Evolutionary conservation across 2,888 invertebrate species (phyloP).

Genomic region (Eremobia ochroleuca): DNA sequence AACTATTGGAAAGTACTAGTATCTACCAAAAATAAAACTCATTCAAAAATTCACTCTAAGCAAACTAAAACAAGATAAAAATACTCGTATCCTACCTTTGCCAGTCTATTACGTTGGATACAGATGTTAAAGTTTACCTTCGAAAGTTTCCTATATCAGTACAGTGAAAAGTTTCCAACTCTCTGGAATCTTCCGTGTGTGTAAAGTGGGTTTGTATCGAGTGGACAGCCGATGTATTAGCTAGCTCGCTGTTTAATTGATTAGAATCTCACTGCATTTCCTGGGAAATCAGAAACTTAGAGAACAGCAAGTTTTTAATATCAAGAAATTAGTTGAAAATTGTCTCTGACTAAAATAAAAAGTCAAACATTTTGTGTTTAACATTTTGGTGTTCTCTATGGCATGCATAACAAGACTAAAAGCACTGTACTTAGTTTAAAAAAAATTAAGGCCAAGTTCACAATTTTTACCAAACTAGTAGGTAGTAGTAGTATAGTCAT

Average conservation of each 20-base stretch:
- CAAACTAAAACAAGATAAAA: slow-evolving; percentile 39
- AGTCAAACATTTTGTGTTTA: neutral
- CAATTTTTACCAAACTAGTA: too few species aligned
- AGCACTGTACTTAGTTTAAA: too few species aligned
- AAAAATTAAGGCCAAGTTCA: too few species aligned
- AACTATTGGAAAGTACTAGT: neutral
- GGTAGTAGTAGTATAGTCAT: too few species aligned
- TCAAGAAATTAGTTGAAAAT: neutral
- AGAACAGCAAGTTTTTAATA: neutral
- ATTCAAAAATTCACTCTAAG: slow-evolving; percentile 1
- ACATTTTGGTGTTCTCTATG: neutral
- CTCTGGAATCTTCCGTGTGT: slow-evolving; percentile 26
- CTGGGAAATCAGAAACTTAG: neutral
- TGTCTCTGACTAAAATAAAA: neutral
- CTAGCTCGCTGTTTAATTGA: slow-evolving; percentile 34
- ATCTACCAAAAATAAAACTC: neutral
- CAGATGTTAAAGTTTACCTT: slow-evolving; percentile 63
- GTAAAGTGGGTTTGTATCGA: slow-evolving; percentile 27
- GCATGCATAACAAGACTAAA: neutral
- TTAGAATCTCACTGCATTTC: slow-evolving; percentile 11
- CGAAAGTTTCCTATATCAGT: slow-evolving; percentile 30
- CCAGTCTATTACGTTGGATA: slow-evolving; percentile 53
- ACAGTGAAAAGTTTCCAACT: slow-evolving; percentile 54
- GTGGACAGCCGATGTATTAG: slow-evolving; percentile 13
- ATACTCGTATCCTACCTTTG: slow-evolving; percentile 37